phyloP scores from a whole-genome alignment of 2,888 invertebrate genomes.

The Baronia brevicornis region DNA sequence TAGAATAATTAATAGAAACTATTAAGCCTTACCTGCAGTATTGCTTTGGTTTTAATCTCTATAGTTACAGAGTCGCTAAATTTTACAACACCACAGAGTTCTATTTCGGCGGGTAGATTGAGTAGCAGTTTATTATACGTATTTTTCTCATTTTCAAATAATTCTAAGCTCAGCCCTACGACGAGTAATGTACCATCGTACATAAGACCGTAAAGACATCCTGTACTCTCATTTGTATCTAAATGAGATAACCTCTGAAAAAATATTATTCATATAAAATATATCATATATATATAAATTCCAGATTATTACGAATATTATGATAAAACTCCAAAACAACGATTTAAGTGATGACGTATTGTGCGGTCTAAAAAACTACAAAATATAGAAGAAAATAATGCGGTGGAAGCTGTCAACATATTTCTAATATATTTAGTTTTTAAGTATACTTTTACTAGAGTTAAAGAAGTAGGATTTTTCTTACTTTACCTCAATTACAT shows the following conservation, averaged over 20 bases:
- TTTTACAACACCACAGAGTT: conserved; percentile 84
- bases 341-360: conserved; percentile 41
- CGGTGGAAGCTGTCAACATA: no score
- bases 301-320: no score
- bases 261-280: no score
- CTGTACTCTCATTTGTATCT: conserved; percentile 76
- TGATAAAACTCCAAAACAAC: conserved; percentile 8
- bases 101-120: conserved; percentile 84
- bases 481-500: conserved; percentile 79
- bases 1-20: conserved; percentile 1
- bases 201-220: conserved; percentile 84
- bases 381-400: no score
- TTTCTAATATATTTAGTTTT: no score
- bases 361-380: no score
- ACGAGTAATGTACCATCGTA: conserved; percentile 82
- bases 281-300: no score
- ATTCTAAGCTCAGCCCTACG: conserved; percentile 80
- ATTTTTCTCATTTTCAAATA: conserved; percentile 72
- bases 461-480: no score
- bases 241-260: conserved; percentile 80
- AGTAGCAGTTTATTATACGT: conserved; percentile 73
- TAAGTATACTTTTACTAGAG: no score
- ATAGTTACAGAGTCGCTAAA: conserved; percentile 77
- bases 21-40: conserved; percentile 57
- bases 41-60: conserved; percentile 78